These are phyloP conservation scores for Bombus fervidus DNA, from an alignment of 1,140 invertebrate species.

Conservation along the genomic window DNA sequence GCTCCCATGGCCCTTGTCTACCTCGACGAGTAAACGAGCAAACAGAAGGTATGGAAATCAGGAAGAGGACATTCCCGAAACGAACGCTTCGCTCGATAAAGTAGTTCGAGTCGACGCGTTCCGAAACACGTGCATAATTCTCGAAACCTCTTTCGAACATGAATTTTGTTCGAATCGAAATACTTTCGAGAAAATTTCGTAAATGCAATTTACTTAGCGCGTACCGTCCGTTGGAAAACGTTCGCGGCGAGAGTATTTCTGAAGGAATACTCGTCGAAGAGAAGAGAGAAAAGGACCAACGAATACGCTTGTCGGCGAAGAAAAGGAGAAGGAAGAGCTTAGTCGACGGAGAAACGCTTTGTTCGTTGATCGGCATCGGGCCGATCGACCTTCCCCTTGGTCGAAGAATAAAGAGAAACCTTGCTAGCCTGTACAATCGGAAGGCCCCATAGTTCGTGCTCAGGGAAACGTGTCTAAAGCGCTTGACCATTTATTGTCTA, in stretches of 20 bases:
- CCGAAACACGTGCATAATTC: too few relatives aligned
- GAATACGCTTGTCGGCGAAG: neutral
- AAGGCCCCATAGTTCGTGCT: conserved; percentile 62
- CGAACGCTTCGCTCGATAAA: neutral
- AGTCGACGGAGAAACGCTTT: neutral
- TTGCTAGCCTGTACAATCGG: conserved; percentile 50
- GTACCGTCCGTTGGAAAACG: neutral
- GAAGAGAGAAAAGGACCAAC: neutral
- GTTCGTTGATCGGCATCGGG: conserved; percentile 5
- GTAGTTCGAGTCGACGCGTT: neutral
- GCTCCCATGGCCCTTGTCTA: neutral
- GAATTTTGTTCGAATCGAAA: too few relatives aligned
- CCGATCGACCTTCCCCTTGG: conserved; percentile 20
- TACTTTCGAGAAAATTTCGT: too few relatives aligned
- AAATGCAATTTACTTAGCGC: neutral
- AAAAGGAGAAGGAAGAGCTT: neutral
- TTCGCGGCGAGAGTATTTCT: neutral
- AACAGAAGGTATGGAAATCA: conserved; percentile 24
- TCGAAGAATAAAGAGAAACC: conserved; percentile 35
- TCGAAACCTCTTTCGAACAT: too few relatives aligned
- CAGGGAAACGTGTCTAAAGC: conserved; percentile 55
- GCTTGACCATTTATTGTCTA: conserved; percentile 55
- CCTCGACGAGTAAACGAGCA: neutral
- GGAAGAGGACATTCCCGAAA: neutral
- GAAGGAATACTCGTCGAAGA: neutral